Conservation (phyloP, 2,113 vertebrate species). For the Bubo scandiacus region DNA sequence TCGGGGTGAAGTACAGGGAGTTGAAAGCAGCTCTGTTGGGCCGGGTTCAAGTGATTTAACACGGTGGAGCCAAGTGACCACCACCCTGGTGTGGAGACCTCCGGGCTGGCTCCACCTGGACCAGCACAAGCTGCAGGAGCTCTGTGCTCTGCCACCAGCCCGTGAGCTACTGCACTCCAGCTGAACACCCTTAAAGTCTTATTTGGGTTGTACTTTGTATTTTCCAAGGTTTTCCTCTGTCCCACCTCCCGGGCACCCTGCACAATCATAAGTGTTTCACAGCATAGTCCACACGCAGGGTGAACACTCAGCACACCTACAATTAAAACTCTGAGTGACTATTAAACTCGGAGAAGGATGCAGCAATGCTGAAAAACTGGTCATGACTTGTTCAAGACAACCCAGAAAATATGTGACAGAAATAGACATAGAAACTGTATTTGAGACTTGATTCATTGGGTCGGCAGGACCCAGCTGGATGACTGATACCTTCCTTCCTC, state of each 20-base stretch:
- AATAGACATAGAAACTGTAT: not conserved
- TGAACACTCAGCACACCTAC: not conserved
- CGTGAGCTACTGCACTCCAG: rapidly evolving
- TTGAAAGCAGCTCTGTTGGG: not conserved
- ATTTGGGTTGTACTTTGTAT: rapidly evolving
- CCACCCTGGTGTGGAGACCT: rapidly evolving
- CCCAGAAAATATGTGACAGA: not conserved
- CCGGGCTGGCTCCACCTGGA: not conserved
- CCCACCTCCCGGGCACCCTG: not conserved
- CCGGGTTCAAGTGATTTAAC: not conserved
- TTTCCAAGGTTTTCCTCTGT: not conserved
- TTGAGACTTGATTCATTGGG: not conserved
- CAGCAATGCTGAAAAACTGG: not conserved
- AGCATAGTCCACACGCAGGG: rapidly evolving
- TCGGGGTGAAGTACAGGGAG: not conserved
- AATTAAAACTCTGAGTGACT: not conserved
- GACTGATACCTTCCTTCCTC: not conserved
- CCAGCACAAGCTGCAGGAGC: not conserved
- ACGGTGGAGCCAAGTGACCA: not conserved
- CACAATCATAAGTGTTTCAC: rapidly evolving
- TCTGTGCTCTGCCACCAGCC: not conserved
- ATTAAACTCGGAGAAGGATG: too few relatives aligned
- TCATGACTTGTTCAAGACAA: not conserved
- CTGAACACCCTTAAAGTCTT: not conserved
- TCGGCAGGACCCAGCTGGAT: not conserved